Evolutionary conservation across 2,113 vertebrate genomes (phyloP).

Genomic region (Myxocyprinus asiaticus): DNA sequence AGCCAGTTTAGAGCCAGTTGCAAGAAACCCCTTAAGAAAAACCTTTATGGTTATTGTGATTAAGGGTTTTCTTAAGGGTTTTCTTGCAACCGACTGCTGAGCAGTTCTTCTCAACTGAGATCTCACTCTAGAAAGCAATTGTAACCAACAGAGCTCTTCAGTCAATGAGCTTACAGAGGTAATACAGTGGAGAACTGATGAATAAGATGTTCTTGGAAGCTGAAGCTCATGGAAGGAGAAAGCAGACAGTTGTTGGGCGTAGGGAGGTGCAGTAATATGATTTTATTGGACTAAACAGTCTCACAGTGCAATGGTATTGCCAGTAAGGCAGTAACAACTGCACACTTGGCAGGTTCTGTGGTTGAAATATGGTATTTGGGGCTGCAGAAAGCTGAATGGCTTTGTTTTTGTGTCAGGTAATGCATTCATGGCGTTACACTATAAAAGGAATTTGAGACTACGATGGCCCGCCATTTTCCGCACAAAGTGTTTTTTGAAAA

Average conservation of each 20-base stretch:
- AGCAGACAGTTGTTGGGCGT: constrained; percentile 68
- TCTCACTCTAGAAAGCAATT: not conserved
- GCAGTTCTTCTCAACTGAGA: no score
- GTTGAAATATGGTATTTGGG: constrained; percentile 67
- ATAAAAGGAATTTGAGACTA: constrained; percentile 20
- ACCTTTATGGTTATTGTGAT: no score
- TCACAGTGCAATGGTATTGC: constrained; percentile 65
- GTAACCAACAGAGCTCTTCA: constrained; percentile 24
- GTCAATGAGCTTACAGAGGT: not conserved
- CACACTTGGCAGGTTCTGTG: constrained; percentile 66
- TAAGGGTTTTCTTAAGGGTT: no score
- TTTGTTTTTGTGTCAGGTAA: constrained; percentile 23
- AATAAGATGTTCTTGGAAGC: constrained; percentile 57
- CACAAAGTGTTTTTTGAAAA: not conserved
- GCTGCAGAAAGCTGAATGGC: no score
- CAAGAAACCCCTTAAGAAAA: no score
- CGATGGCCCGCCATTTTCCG: not conserved
- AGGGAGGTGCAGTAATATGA: constrained; percentile 57
- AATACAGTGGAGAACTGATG: constrained; percentile 12
- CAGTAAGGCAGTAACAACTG: constrained; percentile 59
- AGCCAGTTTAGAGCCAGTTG: no score
- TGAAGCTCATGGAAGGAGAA: constrained; percentile 57
- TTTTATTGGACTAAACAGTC: constrained; percentile 65
- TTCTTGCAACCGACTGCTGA: no score
- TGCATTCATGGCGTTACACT: not conserved